phyloP scores from a whole-genome alignment of 2,797 vertebrate genomes.

The Pristis pectinata region DNA sequence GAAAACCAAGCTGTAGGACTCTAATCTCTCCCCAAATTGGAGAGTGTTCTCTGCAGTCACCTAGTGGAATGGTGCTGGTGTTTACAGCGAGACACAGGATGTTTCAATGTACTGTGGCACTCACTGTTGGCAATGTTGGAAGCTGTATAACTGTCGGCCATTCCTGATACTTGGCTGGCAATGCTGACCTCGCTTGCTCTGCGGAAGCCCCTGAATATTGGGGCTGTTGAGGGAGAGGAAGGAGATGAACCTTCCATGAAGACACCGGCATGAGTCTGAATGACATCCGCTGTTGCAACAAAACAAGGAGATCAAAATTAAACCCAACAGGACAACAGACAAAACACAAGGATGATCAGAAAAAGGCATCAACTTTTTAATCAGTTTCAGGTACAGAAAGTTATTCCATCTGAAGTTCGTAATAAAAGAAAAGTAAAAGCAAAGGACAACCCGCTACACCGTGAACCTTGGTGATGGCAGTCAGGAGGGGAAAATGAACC shows the following conservation, averaged over 20 bases:
- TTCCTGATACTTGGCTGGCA: constrained; percentile 95
- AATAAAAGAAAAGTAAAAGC: constrained; percentile 45
- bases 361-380: constrained; percentile 45
- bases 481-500: neutral
- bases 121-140: constrained; percentile 96
- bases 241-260: constrained; percentile 84
- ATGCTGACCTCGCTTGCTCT: constrained; percentile 96
- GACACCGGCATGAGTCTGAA: constrained; percentile 90
- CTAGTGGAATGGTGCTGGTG: neutral
- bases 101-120: constrained; percentile 51
- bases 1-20: neutral
- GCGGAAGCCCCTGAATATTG: constrained; percentile 78
- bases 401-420: constrained; percentile 43
- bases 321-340: constrained; percentile 49
- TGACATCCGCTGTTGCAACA: constrained; percentile 83
- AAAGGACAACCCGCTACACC: constrained; percentile 42
- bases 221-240: constrained; percentile 77
- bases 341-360: constrained; percentile 46
- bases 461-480: neutral
- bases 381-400: constrained; percentile 41
- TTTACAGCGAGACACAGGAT: neutral
- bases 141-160: constrained; percentile 93
- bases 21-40: neutral
- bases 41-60: neutral
- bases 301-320: constrained; percentile 60